Evolutionary conservation across 2,888 invertebrate genomes (phyloP), one percentile per base, ranked within the genome.

Genomic region (Ypsolopha sequella): DNA sequence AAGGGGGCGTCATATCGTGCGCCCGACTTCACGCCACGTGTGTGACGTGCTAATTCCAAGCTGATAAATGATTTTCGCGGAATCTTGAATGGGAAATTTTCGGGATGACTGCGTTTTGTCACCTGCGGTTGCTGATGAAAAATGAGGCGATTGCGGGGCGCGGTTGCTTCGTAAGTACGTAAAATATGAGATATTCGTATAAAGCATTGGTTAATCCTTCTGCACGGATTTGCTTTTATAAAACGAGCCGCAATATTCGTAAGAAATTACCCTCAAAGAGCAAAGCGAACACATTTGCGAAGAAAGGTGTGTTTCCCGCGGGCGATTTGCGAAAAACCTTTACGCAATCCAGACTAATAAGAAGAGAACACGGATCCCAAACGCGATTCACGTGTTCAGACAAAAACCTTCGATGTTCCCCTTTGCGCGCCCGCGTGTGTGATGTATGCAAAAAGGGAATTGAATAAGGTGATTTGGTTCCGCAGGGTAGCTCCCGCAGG

Each of bases 381-480:
- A 84, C 82, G 81, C 79, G 76, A 73, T 86, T 85, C 85, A 71
- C 82, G 72, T 86, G 85, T 86, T 79, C 80, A 80, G 79, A 82
- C 79, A 81, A 80, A 76, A 80, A 76, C 77, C 68, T 60, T 58
- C 68, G 62, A 66, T 70, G 71, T 73, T 76, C 73, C 78, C 82
- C 79, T 74, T 63, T 70, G 73, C 72, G 74, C 76, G 66, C 69
- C 73, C 69, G 67, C 66, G 78, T 76, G 71, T 79, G 82, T 79
- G 84, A 85, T 84, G 80, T 86, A 86, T 86, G 86, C 86, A 85
- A 85, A 85, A 79, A 85, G 80, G 82, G 84, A 86, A 86, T 86
- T 84, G 86, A 86, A 86, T 85, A 86, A 86, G 85, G 84, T 85
- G 85, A 86, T 86, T 85, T 85, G 70, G 80, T 78, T 79, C 75